A percentile compares a stretch with the other conserved stretches of the same genome.
Conservation (phyloP, 2,113 vertebrate species). For the Anoura caudifer region DNA sequence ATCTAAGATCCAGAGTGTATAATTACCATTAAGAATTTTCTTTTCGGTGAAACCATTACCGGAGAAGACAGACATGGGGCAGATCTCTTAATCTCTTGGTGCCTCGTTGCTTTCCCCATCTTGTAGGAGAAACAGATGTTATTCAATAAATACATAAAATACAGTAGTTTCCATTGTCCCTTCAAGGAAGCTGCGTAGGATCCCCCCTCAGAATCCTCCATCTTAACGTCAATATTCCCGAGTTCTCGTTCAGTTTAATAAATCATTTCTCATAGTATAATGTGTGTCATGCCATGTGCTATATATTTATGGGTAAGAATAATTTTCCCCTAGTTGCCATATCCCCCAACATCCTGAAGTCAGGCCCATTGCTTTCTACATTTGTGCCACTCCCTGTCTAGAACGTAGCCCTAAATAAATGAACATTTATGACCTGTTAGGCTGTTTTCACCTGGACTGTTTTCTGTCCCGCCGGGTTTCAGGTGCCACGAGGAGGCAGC, state of each 20-base stretch:
- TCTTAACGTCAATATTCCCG: not conserved
- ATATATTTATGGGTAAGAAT: not conserved
- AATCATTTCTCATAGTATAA: not conserved
- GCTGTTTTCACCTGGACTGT: not conserved
- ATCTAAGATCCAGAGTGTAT: not conserved
- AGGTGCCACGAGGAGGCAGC: constrained; percentile 41
- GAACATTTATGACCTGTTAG: not conserved
- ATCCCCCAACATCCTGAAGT: not conserved
- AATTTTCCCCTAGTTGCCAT: not conserved
- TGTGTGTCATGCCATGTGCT: not conserved
- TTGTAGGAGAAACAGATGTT: not conserved
- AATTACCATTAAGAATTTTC: not conserved
- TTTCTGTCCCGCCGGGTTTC: not conserved
- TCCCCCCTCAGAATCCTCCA: not conserved
- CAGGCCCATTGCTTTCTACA: not conserved
- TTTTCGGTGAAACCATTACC: not conserved
- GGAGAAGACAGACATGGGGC: not conserved
- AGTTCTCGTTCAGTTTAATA: not conserved
- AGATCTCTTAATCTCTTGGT: not conserved
- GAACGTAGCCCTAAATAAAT: not conserved
- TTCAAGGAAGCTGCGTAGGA: not conserved
- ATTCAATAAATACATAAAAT: not conserved
- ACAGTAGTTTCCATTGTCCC: not conserved
- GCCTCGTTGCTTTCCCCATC: not conserved
- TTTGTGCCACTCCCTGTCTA: not conserved